Percentiles rank a stretch among this genome's conserved stretches.
These are phyloP conservation scores for Ernsta delagoae DNA, from an alignment of 2,888 invertebrate species.

Conservation along the genomic window DNA sequence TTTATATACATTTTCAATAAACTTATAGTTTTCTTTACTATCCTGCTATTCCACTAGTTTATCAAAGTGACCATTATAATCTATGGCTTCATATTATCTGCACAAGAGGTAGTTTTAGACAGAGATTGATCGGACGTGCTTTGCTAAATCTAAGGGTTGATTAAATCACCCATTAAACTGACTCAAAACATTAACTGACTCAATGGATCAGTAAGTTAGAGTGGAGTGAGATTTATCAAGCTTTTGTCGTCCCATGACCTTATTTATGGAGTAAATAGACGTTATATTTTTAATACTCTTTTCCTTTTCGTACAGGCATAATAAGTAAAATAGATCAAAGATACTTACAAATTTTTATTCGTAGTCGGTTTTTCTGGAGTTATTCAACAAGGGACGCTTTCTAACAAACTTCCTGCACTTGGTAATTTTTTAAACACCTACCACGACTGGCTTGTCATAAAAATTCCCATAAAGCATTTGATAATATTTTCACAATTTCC, in stretches of 20 bases:
- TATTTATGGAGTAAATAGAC: constrained; percentile 1
- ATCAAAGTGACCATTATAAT: constrained; percentile 16
- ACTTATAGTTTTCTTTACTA: not conserved
- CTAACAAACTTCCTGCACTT: no score
- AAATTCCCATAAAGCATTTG: no score
- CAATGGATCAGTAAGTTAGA: constrained; percentile 30
- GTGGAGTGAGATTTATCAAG: constrained; percentile 27
- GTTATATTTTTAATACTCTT: no score
- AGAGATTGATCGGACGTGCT: constrained; percentile 35
- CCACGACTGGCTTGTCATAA: no score
- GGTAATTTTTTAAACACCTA: no score
- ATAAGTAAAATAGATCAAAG: no score
- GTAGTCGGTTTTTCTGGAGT: no score
- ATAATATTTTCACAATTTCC: no score
- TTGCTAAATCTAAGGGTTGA: constrained; percentile 34
- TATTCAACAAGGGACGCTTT: no score
- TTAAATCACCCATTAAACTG: constrained; percentile 35
- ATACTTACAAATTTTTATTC: no score
- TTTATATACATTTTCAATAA: no score
- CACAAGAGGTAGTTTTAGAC: constrained; percentile 18
- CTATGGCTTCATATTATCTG: constrained; percentile 20
- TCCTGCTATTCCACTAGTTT: not conserved
- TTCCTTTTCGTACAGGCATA: no score
- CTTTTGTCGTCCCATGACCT: constrained; percentile 17
- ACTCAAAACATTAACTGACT: constrained; percentile 28